These are phyloP conservation scores for Oedothorax gibbosus DNA, from an alignment of 1,140 invertebrate genomes.

Conservation along the genomic window DNA sequence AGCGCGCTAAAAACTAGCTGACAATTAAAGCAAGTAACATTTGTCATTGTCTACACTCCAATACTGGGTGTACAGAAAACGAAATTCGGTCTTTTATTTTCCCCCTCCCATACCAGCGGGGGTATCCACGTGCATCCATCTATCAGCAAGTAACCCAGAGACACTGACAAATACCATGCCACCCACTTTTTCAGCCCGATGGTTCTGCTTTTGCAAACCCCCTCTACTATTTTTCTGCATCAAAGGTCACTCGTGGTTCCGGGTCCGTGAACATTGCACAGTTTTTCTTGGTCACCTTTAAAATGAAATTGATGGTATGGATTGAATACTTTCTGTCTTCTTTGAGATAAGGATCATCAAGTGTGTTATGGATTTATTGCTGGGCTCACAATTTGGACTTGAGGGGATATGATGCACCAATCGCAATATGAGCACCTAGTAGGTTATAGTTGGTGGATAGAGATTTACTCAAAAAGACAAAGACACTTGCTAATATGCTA, in stretches of 20 bases:
- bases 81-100: slow-evolving; percentile 11
- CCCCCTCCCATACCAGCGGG: slow-evolving; percentile 32
- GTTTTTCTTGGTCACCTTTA: slow-evolving; percentile 5
- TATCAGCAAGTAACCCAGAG: slow-evolving; percentile 41
- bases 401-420: background rate
- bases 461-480: too few relatives aligned
- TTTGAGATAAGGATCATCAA: too few relatives aligned
- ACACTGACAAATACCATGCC: slow-evolving; percentile 57
- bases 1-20: slow-evolving; percentile 6
- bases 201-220: background rate
- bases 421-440: background rate
- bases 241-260: slow-evolving; percentile 50
- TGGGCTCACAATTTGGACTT: too few relatives aligned
- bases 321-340: too few relatives aligned
- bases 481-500: too few relatives aligned
- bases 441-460: background rate
- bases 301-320: too few relatives aligned
- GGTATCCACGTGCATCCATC: slow-evolving; percentile 27
- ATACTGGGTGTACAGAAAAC: slow-evolving; percentile 3
- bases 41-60: slow-evolving; percentile 7
- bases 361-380: too few relatives aligned
- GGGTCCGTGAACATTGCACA: slow-evolving; percentile 10
- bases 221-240: background rate
- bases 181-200: slow-evolving; percentile 45
- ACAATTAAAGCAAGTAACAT: slow-evolving; percentile 33